Evolutionary conservation across 2,888 invertebrate species (phyloP).

Genomic region (Zeuzera pyrina): DNA sequence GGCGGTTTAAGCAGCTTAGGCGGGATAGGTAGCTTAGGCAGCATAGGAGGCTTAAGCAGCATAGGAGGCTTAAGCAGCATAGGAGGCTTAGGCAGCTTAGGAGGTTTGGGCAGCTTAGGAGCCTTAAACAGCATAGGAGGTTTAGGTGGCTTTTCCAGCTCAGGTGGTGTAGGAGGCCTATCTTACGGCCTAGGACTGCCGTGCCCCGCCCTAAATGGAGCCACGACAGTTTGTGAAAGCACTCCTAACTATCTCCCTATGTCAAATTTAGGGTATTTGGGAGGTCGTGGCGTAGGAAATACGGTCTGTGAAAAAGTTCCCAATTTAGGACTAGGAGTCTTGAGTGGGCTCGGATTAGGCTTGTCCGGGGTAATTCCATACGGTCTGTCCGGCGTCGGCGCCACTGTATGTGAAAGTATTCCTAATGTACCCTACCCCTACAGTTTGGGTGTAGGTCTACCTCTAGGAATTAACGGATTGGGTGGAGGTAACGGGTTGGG

Average conservation of each 20-base stretch:
- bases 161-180: not conserved
- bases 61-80: conserved; percentile 5
- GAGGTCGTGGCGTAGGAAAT: too few relatives aligned
- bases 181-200: not conserved
- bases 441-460: not conserved
- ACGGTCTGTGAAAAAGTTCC: too few relatives aligned
- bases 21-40: too few relatives aligned
- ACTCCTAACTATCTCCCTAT: conserved; percentile 8
- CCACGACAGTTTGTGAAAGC: conserved; percentile 15
- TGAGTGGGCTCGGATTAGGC: too few relatives aligned
- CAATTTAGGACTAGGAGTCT: too few relatives aligned
- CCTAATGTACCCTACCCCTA: conserved; percentile 8
- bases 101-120: conserved; percentile 2
- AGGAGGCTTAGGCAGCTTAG: not conserved
- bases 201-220: not conserved
- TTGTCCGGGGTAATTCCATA: too few relatives aligned
- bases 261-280: not conserved
- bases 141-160: not conserved
- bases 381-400: conserved; percentile 8
- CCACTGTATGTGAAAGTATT: conserved; percentile 15
- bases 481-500: conserved; percentile 2
- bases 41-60: conserved; percentile 1
- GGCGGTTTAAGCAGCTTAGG: conserved; percentile 3
- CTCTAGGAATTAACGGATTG: not conserved
- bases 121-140: conserved; percentile 2